These are phyloP conservation scores for Heteromurus nitidus DNA, from an alignment of 2,888 invertebrate genomes.

Conservation along the genomic window DNA sequence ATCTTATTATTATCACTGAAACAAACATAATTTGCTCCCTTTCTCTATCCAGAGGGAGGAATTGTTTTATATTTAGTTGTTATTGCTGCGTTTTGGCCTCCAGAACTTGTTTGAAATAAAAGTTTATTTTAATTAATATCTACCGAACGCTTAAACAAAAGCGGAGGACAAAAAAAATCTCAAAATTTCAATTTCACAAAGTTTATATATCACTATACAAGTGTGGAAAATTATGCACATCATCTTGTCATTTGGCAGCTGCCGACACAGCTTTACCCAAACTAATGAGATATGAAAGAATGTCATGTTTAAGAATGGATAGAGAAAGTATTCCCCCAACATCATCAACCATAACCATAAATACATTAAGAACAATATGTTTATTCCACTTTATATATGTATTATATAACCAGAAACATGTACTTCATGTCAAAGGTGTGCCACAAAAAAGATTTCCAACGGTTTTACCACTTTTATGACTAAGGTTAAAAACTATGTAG, in stretches of 20 bases:
- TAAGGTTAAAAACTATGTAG: conserved; percentile 1
- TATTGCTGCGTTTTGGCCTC: too few species aligned
- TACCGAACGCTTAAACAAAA: neutral
- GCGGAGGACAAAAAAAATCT: too few species aligned
- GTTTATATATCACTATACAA: too few species aligned
- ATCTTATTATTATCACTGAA: too few species aligned
- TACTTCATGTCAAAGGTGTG: conserved; percentile 36
- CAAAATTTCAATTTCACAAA: too few species aligned
- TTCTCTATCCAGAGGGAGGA: too few species aligned
- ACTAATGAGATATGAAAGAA: conserved; percentile 54
- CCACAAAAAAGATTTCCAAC: conserved; percentile 28
- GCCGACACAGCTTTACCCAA: conserved; percentile 5
- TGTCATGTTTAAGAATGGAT: conserved; percentile 8
- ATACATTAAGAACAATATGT: neutral
- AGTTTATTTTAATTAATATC: too few species aligned
- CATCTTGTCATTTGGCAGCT: conserved; percentile 52
- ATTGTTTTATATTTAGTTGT: too few species aligned
- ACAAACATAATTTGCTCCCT: too few species aligned
- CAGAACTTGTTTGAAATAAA: too few species aligned
- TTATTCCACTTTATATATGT: neutral
- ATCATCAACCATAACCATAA: neutral
- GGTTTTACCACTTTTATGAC: conserved; percentile 30
- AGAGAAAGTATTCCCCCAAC: neutral
- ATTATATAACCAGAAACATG: neutral
- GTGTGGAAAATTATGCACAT: conserved; percentile 33